Evolutionary conservation across 2,797 vertebrate genomes (phyloP), one percentile per base, ranked within the genome.

Genomic region (Danio jaintianensis): DNA sequence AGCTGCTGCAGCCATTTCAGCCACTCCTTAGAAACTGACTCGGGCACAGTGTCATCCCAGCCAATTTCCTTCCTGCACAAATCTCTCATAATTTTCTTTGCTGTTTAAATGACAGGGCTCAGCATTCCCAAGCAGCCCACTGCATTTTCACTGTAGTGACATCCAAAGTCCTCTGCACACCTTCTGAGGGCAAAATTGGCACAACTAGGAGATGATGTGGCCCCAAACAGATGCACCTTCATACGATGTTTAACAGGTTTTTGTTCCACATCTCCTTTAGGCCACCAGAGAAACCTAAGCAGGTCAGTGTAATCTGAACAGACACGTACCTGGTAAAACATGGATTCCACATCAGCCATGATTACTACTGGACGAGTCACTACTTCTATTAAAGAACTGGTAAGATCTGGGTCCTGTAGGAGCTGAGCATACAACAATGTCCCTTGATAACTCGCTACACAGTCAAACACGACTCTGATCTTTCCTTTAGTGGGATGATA

Each of bases 251-350:
- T 80, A 4, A 53, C 56, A 53, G 78, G 9, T 4, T 66, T 38
- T 9, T 73, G 29, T 6, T 16, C 71, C 16, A 78, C 7, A 29
- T 83, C 69, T 2, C 81, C 74, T 13, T 61, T 9, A 3, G 52
- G 18, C 77, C 18, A 67, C 61, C 67, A 78, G 0, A 80, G 15
- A 18, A 72, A 79, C 22, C 47, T 29, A 7, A 73, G 6, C 0
- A 80, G 10, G 22, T 76, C 63, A 7, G 3, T 15, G 38, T 75
- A 50, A 18, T 64, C 71, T 20, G 52, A 4, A 18, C 62, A 38
- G 5, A 68, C 75, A 3, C n/a, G 67, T 3, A 70, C 82, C 9
- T 75, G 68, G 16, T 72, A 56, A n/a, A 76, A 80, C 74, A 84
- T 76, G 8, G 59, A 53, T 53, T 84, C 47, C 0, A 81, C 38